A percentile compares a stretch with the other conserved stretches of the same genome.
phyloP scores from a whole-genome alignment of 2,113 vertebrate genomes.

The Corythornis vintsioides region DNA sequence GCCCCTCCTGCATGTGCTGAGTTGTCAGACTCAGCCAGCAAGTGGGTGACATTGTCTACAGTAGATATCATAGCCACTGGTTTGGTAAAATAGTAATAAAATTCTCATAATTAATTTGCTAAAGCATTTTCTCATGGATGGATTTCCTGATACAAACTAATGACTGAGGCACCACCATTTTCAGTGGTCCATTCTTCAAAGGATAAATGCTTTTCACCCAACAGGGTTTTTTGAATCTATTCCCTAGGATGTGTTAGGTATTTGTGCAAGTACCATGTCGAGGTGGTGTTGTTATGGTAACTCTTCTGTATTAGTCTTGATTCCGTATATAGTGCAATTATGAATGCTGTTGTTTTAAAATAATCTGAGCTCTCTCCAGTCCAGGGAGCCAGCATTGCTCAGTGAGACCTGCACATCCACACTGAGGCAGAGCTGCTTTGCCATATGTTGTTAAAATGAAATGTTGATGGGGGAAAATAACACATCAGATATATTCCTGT shows the following conservation, averaged over 20 bases:
- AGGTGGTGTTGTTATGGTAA: conserved; percentile 69
- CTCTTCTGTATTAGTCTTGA: conserved; percentile 52
- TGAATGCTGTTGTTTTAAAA: conserved; percentile 41
- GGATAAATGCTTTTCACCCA: conserved; percentile 17
- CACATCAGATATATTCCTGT: not conserved
- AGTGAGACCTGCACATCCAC: conserved; percentile 9
- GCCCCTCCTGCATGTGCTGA: not conserved
- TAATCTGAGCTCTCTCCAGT: conserved; percentile 4
- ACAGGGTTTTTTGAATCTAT: not conserved
- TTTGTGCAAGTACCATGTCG: conserved; percentile 16
- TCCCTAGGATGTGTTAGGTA: conserved; percentile 35
- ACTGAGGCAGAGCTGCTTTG: conserved; percentile 20
- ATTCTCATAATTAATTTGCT: not conserved
- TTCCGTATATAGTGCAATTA: conserved; percentile 33
- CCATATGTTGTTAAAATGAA: conserved; percentile 1
- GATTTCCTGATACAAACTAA: not conserved
- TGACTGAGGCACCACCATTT: not conserved
- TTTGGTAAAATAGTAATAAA: not conserved
- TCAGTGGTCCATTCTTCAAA: not conserved
- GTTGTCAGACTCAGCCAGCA: not conserved
- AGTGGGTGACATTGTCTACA: not conserved
- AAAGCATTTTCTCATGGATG: not conserved
- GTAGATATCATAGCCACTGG: not conserved
- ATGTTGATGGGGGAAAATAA: not conserved
- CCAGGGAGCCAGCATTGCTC: not conserved